phyloP scores from a whole-genome alignment of 2,888 invertebrate species.

The Megalurothrips usitatus region DNA sequence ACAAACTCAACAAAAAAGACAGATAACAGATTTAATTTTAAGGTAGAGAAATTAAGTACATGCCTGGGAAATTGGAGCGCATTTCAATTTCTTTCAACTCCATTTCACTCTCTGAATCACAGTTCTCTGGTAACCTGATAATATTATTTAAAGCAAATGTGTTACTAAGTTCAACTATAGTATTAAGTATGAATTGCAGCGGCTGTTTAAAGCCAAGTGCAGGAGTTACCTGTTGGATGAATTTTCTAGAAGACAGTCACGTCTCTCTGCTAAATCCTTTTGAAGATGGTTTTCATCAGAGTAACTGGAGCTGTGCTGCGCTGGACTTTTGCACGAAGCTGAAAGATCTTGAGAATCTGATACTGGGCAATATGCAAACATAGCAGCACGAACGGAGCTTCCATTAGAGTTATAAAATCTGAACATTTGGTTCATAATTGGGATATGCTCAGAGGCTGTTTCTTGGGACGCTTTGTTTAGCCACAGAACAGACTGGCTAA shows the following conservation, averaged over 20 bases:
- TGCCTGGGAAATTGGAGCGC: background rate
- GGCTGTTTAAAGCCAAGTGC: background rate
- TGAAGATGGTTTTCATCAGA: background rate
- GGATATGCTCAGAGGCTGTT: constrained; percentile 69
- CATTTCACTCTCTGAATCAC: background rate
- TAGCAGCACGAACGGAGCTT: constrained; percentile 69
- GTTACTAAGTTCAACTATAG: background rate
- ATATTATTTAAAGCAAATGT: constrained; percentile 29
- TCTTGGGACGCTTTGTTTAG: constrained; percentile 73
- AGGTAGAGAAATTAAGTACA: background rate
- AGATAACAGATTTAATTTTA: background rate
- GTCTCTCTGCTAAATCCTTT: constrained; percentile 27
- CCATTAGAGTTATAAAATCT: constrained; percentile 76
- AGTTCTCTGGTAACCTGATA: constrained; percentile 33
- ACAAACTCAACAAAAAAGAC: background rate
- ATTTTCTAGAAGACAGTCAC: background rate
- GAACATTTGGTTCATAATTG: constrained; percentile 66
- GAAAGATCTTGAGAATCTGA: background rate
- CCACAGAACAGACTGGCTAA: constrained; percentile 70
- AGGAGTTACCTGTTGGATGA: background rate
- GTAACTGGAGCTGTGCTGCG: background rate
- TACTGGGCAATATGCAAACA: constrained; percentile 55
- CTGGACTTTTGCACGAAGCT: background rate
- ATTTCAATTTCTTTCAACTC: background rate
- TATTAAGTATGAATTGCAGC: background rate